Evolutionary conservation across 2,113 vertebrate genomes (phyloP).

Genomic region (Poeciliopsis occidentalis): DNA sequence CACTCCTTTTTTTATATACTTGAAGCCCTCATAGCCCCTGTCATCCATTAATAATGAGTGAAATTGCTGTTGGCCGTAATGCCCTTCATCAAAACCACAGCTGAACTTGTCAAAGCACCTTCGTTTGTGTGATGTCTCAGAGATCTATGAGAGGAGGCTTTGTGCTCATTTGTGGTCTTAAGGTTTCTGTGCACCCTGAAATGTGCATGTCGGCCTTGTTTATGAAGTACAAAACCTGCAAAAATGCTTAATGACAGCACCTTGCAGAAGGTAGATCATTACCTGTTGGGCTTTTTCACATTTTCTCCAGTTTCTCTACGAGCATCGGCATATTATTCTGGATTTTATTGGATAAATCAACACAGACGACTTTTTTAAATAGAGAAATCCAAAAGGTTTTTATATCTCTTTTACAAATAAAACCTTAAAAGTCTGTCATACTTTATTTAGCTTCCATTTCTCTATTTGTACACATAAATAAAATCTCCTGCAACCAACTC

Average conservation of each 20-base stretch:
- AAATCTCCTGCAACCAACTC: background rate
- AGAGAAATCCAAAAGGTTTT: background rate
- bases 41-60: conserved; percentile 73
- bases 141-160: conserved; percentile 50
- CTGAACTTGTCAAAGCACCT: conserved; percentile 70
- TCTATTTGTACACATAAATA: background rate
- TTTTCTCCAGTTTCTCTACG: background rate
- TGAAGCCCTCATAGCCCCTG: conserved; percentile 72
- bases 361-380: background rate
- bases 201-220: conserved; percentile 60
- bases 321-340: background rate
- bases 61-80: conserved; percentile 66
- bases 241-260: conserved; percentile 42
- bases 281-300: background rate
- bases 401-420: background rate
- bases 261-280: background rate
- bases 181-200: conserved; percentile 50
- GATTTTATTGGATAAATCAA: background rate
- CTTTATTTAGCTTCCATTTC: background rate
- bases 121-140: conserved; percentile 72
- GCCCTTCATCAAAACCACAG: conserved; percentile 64
- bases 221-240: conserved; percentile 45
- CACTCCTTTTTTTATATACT: conserved; percentile 79
- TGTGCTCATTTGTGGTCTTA: conserved; percentile 56
- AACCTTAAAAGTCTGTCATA: background rate